phyloP scores from a whole-genome alignment of 2,888 invertebrate species.

The Polyommatus iphigenia region DNA sequence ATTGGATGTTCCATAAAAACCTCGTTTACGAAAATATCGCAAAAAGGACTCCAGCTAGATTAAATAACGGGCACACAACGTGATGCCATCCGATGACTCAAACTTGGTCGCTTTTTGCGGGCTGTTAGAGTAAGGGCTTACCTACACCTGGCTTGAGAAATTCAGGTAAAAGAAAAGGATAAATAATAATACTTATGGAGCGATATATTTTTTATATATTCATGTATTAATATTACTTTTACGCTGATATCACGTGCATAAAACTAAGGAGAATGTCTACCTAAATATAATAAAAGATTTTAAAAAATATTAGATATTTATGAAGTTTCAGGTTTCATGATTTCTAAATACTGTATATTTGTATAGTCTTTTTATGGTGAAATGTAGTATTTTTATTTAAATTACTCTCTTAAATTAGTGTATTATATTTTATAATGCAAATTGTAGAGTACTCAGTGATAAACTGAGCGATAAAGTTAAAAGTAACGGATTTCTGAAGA shows the following conservation, averaged over 20 bases:
- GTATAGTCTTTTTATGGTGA: not conserved
- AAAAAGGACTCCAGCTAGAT: constrained; percentile 31
- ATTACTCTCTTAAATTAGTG: not conserved
- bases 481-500: not conserved
- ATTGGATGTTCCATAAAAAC: constrained; percentile 5
- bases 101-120: constrained; percentile 6
- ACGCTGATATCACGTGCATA: too few relatives aligned
- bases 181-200: too few relatives aligned
- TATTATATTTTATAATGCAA: not conserved
- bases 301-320: too few relatives aligned
- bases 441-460: not conserved
- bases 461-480: not conserved
- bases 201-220: too few relatives aligned
- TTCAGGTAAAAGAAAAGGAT: not conserved
- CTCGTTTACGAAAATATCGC: constrained; percentile 2
- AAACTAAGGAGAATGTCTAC: not conserved
- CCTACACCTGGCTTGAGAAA: not conserved
- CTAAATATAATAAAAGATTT: not conserved
- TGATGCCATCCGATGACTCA: constrained; percentile 30
- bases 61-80: constrained; percentile 32
- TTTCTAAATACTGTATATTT: not conserved
- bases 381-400: not conserved
- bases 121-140: not conserved
- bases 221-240: too few relatives aligned
- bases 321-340: not conserved